These are phyloP conservation scores for Xestia rhomboidea DNA, from an alignment of 2,888 invertebrate genomes.

Conservation along the genomic window DNA sequence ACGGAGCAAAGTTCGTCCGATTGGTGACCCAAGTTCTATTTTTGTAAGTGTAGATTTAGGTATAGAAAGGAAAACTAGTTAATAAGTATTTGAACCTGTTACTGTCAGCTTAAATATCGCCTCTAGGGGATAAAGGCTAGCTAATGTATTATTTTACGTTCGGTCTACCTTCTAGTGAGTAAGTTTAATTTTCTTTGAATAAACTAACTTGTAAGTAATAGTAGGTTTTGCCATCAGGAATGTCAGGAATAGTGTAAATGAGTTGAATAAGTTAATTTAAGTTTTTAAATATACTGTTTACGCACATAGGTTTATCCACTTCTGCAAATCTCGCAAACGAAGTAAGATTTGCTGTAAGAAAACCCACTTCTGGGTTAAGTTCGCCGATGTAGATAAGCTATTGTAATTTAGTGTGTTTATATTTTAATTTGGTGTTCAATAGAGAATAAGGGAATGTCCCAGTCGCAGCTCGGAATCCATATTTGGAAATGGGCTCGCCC, in stretches of 20 bases:
- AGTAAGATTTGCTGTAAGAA: too few species aligned
- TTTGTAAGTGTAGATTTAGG: neutral
- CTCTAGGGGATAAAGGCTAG: neutral
- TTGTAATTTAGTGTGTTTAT: too few species aligned
- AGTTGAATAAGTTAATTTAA: too few species aligned
- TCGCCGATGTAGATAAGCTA: too few species aligned
- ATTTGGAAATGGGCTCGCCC: neutral
- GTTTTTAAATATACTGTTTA: too few species aligned
- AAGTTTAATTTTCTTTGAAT: neutral
- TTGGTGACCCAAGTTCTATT: neutral
- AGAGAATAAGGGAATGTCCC: too few species aligned
- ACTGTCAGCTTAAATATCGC: neutral
- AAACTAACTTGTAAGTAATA: neutral
- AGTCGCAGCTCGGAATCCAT: neutral
- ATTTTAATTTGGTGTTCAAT: too few species aligned
- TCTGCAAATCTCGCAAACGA: too few species aligned
- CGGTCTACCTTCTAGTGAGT: neutral
- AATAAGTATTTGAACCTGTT: neutral
- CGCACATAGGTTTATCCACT: too few species aligned
- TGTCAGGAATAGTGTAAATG: too few species aligned
- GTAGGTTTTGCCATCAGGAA: neutral
- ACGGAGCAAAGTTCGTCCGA: conserved; percentile 26
- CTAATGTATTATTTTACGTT: neutral
- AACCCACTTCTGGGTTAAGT: too few species aligned
- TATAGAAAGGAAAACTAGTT: neutral